Percentiles rank a stretch among this genome's conserved stretches.
Evolutionary conservation across 2,888 invertebrate species (phyloP).

Genomic region (Yponomeuta malinellus): DNA sequence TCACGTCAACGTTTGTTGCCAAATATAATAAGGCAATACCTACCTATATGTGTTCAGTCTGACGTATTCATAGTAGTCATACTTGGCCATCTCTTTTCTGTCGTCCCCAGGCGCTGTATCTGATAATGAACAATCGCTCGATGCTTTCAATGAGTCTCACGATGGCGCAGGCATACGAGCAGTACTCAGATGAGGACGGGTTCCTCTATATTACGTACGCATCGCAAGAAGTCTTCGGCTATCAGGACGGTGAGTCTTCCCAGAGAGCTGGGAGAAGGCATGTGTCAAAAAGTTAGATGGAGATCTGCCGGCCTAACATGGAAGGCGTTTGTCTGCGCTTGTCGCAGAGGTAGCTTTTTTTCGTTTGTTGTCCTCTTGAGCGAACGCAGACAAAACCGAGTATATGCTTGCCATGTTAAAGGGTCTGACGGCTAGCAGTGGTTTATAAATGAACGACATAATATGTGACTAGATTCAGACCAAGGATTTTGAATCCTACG

Average conservation of each 20-base stretch:
- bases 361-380: no score
- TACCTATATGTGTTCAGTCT: not conserved
- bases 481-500: no score
- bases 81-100: not conserved
- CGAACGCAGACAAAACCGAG: no score
- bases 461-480: no score
- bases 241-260: constrained; percentile 51
- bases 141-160: constrained; percentile 88
- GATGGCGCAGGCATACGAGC: constrained; percentile 86
- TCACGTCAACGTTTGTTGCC: not conserved
- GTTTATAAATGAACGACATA: no score
- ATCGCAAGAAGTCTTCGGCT: constrained; percentile 92
- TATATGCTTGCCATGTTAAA: no score
- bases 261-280: constrained; percentile 14
- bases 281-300: not conserved
- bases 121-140: constrained; percentile 88
- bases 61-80: no score
- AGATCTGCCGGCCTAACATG: not conserved
- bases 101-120: constrained; percentile 81
- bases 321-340: no score
- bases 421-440: no score
- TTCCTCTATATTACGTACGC: constrained; percentile 93
- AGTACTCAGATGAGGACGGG: constrained; percentile 86
- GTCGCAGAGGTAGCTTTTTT: no score
- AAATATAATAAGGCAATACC: not conserved